These are phyloP conservation scores for Eonycteris spelaea DNA, from an alignment of 2,113 vertebrate species.

Conservation along the genomic window DNA sequence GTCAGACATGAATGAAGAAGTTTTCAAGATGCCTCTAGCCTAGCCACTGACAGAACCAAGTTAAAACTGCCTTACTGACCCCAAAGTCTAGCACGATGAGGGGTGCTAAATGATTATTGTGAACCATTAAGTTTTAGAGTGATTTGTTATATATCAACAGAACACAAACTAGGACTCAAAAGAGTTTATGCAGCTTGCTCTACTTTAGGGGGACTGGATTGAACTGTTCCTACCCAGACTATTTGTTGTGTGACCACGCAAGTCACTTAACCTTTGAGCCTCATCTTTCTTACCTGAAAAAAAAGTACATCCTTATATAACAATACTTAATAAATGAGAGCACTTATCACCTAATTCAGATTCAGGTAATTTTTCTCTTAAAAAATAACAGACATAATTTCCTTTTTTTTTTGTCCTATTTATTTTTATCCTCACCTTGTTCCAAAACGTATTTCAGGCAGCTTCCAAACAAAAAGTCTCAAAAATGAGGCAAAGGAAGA, in stretches of 20 bases:
- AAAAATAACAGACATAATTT: not conserved
- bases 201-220: not conserved
- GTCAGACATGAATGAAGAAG: not conserved
- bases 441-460: not conserved
- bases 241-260: not conserved
- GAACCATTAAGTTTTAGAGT: not conserved
- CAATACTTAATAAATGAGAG: not conserved
- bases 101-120: not conserved
- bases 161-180: not conserved
- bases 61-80: not conserved
- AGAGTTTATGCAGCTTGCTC: not conserved
- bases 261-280: not conserved
- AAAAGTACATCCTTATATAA: not conserved
- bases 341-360: not conserved
- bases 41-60: not conserved
- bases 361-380: not conserved
- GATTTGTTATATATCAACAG: not conserved
- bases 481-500: not conserved
- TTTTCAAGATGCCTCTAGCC: not conserved
- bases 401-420: not conserved
- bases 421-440: not conserved
- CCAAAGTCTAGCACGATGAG: not conserved
- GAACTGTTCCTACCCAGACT: not conserved
- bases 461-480: not conserved
- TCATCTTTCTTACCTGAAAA: slow-evolving; percentile 13